Evolutionary conservation across 2,797 vertebrate genomes (phyloP), one percentile per base, ranked within the genome.

Genomic region (Argyrosomus regius): DNA sequence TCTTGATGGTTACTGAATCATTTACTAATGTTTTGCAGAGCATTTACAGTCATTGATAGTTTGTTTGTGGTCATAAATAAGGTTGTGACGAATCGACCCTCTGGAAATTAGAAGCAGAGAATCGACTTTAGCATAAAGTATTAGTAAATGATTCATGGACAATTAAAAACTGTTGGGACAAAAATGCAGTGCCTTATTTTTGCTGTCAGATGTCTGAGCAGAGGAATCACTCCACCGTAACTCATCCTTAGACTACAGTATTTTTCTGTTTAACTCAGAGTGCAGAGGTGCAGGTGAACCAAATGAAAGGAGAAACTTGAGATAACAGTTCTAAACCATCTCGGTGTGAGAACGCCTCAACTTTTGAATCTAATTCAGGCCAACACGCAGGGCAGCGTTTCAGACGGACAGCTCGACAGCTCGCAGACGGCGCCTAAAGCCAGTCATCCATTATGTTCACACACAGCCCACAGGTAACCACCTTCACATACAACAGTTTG

Each of bases 361-460:
- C 72, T 77, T 84, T 80, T 79, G 22, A 76, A 64, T 71, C 22
- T 75, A 77, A 83, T 67, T 66, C 43, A 45, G 82, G 56, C 49
- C 77, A 79, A 56, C 72, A 45, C 11, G 12, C n/a, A 16, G 68
- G 59, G 63, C 66, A 73, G 46, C 22, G 0, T 48, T 71, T 18
- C 26, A 80, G 72, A 72, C 14, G 43, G 78, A 82, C 82, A 77
- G 61, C 75, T 72, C 20, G 75, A 83, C 81, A 86, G 80, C 82
- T 85, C 22, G 7, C 77, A 82, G 75, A 70, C 73, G 28, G 66
- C 3, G n/a, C 79, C 77, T 62, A 57, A 72, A 83, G 79, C 66
- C 71, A 78, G 62, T 75, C 86, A 59, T 89, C 86, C 85, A 80
- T 90, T 88, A 82, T 81, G 79, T 82, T 90, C 86, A 75, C 82